Conservation (phyloP, 2,797 vertebrate genomes). For the Bradypus variegatus region DNA sequence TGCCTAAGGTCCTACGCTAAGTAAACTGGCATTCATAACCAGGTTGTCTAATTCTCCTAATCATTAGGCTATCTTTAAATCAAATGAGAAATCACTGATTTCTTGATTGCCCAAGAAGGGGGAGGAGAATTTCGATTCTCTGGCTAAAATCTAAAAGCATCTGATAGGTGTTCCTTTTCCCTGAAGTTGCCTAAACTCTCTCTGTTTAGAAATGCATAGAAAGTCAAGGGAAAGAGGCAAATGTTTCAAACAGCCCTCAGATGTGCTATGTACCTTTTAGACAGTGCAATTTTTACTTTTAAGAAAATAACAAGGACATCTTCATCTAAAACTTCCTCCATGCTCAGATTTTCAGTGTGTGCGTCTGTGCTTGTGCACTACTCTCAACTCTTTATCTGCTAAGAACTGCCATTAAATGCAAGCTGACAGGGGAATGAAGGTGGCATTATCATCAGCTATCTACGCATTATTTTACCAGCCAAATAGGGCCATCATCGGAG, state of each 20-base stretch:
- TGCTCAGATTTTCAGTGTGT: constrained; percentile 23
- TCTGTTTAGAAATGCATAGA: constrained; percentile 54
- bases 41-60: not conserved
- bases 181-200: constrained; percentile 46
- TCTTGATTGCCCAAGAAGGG: not conserved
- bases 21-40: not conserved
- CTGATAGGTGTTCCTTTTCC: not conserved
- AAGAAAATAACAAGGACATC: constrained; percentile 51
- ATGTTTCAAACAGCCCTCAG: constrained; percentile 29
- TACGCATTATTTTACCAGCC: constrained; percentile 16
- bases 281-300: constrained; percentile 51
- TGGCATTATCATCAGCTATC: not conserved
- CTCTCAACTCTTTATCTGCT: constrained; percentile 42
- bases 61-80: not conserved
- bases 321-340: constrained; percentile 44
- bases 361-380: accelerated
- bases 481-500: not conserved
- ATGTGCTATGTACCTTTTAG: constrained; percentile 49
- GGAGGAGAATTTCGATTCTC: not conserved
- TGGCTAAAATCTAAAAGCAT: not conserved
- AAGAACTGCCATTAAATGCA: constrained; percentile 37
- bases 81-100: not conserved
- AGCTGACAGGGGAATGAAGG: constrained; percentile 5
- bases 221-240: constrained; percentile 32
- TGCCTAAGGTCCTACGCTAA: not conserved